Base-by-base conservation (phyloP, 2,113 vertebrate species). In the Mola mola region DNA sequence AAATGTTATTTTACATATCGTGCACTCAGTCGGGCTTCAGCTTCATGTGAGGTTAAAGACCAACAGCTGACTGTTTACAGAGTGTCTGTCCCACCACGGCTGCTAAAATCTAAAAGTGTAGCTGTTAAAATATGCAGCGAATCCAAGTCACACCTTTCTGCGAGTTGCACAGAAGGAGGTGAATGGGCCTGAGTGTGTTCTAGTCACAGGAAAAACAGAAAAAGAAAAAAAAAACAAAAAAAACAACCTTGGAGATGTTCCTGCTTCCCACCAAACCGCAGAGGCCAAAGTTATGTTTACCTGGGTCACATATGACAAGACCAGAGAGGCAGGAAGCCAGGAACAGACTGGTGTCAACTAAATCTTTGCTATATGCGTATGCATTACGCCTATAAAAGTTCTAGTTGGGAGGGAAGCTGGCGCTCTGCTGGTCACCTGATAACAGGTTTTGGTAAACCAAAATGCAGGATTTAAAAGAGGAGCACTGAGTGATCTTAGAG, bases 251-350 rank as follows among this genome's bases (percentile, higher is more conserved):
- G 68, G 55, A 75, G 81, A 88, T 90, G 91, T 90, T 89, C 28
- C 61, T 29, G 22, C 28, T 61, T 73, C 44, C 34, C 34, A 87
- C 86, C 75, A 87, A 87, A 72, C 84, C 84, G 6, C 58, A 78
- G 88, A 86, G 89, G 88, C 86, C 87, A 82, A 70, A 86, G 64
- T 58, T 62, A 65, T 77, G 59, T 87, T 88, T 87, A 85, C 83
- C 69, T 57, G 75, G 29, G 75, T 85, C 77, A 77, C 17, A 85
- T 42, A 72, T 48, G 64, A 82, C 69, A 70, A 47, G 41, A 43
- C 19, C 17, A 24, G 31, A 60, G 33, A 28, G 53, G 53, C 15
- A 55, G 34, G 44, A 37, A 41, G 42, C 49, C 44, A 59, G 41
- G 24, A 51, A 46, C 16, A 64, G 60, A 85, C 53, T 59, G 67